Evolutionary conservation across 2,797 vertebrate genomes (phyloP).

Genomic region (Karalla daura): DNA sequence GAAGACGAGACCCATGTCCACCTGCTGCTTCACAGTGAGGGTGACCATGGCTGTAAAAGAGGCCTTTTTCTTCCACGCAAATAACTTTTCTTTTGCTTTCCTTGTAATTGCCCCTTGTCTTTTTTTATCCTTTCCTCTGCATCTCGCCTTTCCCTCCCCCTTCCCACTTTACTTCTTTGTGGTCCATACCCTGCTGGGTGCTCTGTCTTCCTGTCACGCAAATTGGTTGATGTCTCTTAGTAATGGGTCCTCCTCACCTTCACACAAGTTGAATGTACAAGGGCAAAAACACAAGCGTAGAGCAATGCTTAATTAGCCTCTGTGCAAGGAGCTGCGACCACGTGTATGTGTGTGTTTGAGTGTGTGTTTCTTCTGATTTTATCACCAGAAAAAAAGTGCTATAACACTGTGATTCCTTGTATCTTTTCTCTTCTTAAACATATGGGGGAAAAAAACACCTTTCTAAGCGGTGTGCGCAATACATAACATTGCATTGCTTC

Average conservation of each 20-base stretch:
- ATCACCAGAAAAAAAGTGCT: neutral
- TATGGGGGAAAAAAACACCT: neutral
- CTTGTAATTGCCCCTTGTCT: slow-evolving; percentile 8
- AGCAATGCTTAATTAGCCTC: slow-evolving; percentile 17
- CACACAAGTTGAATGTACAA: neutral
- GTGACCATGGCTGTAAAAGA: slow-evolving; percentile 37
- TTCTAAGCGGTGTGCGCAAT: neutral
- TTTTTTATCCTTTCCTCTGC: slow-evolving; percentile 9
- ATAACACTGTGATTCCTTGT: neutral
- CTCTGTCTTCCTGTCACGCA: slow-evolving; percentile 25
- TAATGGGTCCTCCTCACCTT: slow-evolving; percentile 22
- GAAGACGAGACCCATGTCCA: slow-evolving; percentile 26
- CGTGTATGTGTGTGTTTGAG: neutral
- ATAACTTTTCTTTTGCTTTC: neutral
- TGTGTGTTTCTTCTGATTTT: neutral
- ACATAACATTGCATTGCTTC: neutral
- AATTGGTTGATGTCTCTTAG: slow-evolving; percentile 23
- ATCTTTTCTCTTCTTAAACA: neutral
- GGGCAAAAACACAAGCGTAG: neutral
- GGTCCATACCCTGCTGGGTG: slow-evolving; percentile 31
- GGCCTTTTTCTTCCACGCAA: slow-evolving; percentile 13
- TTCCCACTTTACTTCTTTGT: slow-evolving; percentile 6
- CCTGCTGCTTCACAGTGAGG: slow-evolving; percentile 54
- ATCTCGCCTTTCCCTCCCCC: slow-evolving; percentile 12
- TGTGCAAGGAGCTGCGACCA: neutral